Percentiles rank a stretch among this genome's conserved stretches.
Conservation (phyloP, 2,113 vertebrate genomes). For the Dasyornis broadbenti region DNA sequence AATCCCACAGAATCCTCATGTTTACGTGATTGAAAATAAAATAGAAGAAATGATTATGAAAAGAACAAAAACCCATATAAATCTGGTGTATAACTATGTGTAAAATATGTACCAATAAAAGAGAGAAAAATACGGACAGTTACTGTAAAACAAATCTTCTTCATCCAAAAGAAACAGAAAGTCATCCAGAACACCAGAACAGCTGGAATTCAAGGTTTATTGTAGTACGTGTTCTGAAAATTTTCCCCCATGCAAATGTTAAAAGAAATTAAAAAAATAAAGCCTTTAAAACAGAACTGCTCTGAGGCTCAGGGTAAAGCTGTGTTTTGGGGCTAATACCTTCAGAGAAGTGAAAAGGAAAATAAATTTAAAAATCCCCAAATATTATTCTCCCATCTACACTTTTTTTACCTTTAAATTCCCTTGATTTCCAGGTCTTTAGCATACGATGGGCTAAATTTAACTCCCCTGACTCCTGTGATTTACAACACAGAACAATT, state of each 20-base stretch:
- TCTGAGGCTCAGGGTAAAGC: neutral
- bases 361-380: neutral
- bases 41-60: neutral
- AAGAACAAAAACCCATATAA: conserved; percentile 27
- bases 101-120: conserved; percentile 44
- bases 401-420: neutral
- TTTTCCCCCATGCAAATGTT: conserved; percentile 52
- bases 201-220: conserved; percentile 40
- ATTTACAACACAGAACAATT: conserved; percentile 13
- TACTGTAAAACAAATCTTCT: conserved; percentile 48
- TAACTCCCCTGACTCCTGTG: conserved; percentile 3
- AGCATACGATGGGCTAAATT: neutral
- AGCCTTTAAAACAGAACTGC: conserved; percentile 13
- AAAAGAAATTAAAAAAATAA: neutral
- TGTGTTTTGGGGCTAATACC: neutral
- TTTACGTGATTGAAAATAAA: neutral
- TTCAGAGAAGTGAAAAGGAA: neutral
- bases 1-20: conserved; percentile 12
- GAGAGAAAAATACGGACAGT: conserved; percentile 32
- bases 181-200: conserved; percentile 53
- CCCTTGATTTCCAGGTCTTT: conserved; percentile 10
- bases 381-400: neutral
- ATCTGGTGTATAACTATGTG: conserved; percentile 8
- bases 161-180: conserved; percentile 33
- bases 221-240: conserved; percentile 50